Base-by-base conservation (phyloP, 1,140 invertebrate species). In the Heterodera carotae region DNA sequence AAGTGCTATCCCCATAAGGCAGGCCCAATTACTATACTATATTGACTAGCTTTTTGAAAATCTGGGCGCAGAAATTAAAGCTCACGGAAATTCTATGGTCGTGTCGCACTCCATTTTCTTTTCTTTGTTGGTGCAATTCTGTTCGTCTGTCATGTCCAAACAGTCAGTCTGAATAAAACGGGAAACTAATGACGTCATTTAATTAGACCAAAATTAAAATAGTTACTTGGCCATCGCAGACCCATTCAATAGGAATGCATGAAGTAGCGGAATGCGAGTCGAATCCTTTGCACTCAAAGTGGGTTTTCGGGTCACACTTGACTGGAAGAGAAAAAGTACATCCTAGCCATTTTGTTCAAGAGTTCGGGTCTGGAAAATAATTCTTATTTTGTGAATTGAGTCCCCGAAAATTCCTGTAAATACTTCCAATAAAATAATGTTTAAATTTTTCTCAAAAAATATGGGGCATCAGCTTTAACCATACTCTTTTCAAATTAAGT, bases 201-300 rank as follows among this genome's bases (percentile, higher is more conserved):
- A 34, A 97, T 80, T 97, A 94, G 48, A 5, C 39, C 6, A 43
- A 12, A 43, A 56, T 56, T 43, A 43, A 10, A 43, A 2, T 43
- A 43, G 15, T 43, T 5, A 90, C 86, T 56, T 92, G 91, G 0
- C 93, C 93, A 76, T 94, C 93, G 88, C 95, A 97, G 79, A 92
- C 92, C 80, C 94, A 90, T 74, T 92, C 91, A 39, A 92, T 93
- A 53, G 92, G 91, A 76, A 96, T 94, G 83, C 95, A 97, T 66
- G 70, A 77, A 74, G 56, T 39, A 29, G 53, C 25, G 12, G 43
- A 72, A 29, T 43, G 79, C 75, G 69, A 53, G 27, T 81, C 73
- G 56, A 82, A 78, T 10, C 67, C 68, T 66, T 83, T 62, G 67
- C 80, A 81, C 56, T 83, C 36, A 70, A 79, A 80, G 22, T 81